Base-by-base conservation (phyloP, 2,888 invertebrate species). In the Ditylenchus weischeri region DNA sequence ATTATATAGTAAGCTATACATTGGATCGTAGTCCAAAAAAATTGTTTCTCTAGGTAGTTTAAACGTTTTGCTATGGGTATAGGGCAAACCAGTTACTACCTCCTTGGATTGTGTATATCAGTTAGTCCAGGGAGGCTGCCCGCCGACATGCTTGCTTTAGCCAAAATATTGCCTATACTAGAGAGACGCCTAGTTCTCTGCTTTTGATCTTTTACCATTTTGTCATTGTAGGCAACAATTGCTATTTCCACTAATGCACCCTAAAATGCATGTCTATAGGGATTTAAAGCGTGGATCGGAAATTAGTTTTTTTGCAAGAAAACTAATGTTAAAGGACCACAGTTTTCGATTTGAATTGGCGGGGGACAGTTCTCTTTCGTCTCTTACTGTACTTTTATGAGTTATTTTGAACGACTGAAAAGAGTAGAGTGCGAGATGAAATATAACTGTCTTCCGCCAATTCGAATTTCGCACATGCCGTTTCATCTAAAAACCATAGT, bases 221-320 rank as follows among this genome's bases (percentile, higher is more conserved):
- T 81, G 63, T 81, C 81, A 59, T 81, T 79, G 70, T 80, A 81
- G 0, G 81, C 81, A 10, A 81, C 81, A 23, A 81, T 75, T 0
- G 81, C 81, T 62, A 81, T 62, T 51, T 81, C 81, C 13, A 81
- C 74, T 48, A 82, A 62, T 0, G 79, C 68, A 47, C 65, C 67
- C 68, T 69, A 51, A 35, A 47, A n/a, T 19, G 15, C 13, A 18
- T 5, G 7, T 19, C 18, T 62, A 48, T 54, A 62, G 6, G 29
- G 54, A 35, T 65, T 47, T 19, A 29, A 29, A 29, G 5, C 3
- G 5, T 4, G 29, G 29, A 2, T 4, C 29, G 29, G 29, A 29
- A 4, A 5, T 29, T 29, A 2, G 29, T 29, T 29, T 29, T n/a
- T 4, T 29, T 29, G 29, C 29, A 4, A 29, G 29, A 29, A 29